These are phyloP conservation scores for Acipenser oxyrinchus DNA, from an alignment of 2,797 vertebrate species.

Conservation along the genomic window DNA sequence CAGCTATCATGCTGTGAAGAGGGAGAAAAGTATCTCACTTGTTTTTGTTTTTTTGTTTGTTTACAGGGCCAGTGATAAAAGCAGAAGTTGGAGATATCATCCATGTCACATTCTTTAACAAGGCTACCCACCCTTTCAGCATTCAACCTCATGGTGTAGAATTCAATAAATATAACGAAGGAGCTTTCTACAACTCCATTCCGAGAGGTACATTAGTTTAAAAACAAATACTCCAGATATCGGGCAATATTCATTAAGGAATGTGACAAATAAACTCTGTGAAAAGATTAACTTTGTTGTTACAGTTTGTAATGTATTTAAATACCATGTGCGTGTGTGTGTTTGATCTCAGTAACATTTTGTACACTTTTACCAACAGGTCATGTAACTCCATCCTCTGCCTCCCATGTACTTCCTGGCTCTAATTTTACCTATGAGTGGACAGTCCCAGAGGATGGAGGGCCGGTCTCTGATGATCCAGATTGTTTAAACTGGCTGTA, in stretches of 20 bases:
- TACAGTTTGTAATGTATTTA: constrained; percentile 5
- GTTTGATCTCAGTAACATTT: not conserved
- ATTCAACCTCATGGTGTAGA: constrained; percentile 79
- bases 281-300: not conserved
- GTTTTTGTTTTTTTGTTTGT: not conserved
- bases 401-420: constrained; percentile 69
- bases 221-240: not conserved
- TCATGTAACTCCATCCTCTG: constrained; percentile 51
- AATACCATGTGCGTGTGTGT: constrained; percentile 4
- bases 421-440: constrained; percentile 74
- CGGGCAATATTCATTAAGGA: too few species aligned
- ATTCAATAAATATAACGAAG: constrained; percentile 61
- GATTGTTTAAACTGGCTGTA: constrained; percentile 83
- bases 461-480: constrained; percentile 69
- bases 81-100: constrained; percentile 81
- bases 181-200: constrained; percentile 48
- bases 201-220: constrained; percentile 50
- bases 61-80: constrained; percentile 77
- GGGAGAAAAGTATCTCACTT: too few species aligned
- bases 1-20: too few species aligned
- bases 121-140: constrained; percentile 65
- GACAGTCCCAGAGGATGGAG: constrained; percentile 68
- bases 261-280: too few species aligned
- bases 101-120: constrained; percentile 81
- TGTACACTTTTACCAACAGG: constrained; percentile 31